Conservation (phyloP, 2,113 vertebrate species). For the Tachysurus vachellii region DNA sequence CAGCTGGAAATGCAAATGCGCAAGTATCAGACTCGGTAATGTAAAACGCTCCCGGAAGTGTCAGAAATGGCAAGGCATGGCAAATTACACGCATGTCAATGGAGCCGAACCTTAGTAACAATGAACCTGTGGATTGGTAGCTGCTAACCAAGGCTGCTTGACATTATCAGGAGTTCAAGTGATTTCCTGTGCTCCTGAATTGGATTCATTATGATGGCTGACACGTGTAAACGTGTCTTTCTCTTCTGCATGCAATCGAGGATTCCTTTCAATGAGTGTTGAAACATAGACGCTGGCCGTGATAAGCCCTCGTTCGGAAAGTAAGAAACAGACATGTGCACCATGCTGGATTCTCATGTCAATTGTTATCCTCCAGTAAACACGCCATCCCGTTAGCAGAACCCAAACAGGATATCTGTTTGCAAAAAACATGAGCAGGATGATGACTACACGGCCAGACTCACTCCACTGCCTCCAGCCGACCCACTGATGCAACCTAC, state of each 20-base stretch:
- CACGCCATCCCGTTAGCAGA: slow-evolving; percentile 11
- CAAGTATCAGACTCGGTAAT: slow-evolving; percentile 36
- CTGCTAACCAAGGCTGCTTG: slow-evolving; percentile 31
- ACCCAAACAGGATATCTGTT: slow-evolving; percentile 7
- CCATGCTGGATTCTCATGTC: slow-evolving; percentile 31
- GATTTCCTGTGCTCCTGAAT: slow-evolving; percentile 35
- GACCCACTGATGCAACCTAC: slow-evolving; percentile 46
- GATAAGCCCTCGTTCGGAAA: slow-evolving; percentile 6
- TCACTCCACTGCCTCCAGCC: slow-evolving; percentile 13
- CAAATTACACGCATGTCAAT: slow-evolving; percentile 34
- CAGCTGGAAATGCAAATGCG: slow-evolving; percentile 55
- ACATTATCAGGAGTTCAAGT: slow-evolving; percentile 40
- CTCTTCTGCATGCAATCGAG: background rate
- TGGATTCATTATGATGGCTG: slow-evolving; percentile 28
- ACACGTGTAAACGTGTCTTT: background rate
- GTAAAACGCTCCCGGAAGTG: slow-evolving; percentile 44
- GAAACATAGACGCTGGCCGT: background rate
- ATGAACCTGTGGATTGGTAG: slow-evolving; percentile 29
- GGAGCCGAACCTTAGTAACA: slow-evolving; percentile 19
- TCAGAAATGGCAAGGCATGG: slow-evolving; percentile 44
- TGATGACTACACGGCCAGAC: slow-evolving; percentile 12
- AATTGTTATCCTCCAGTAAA: slow-evolving; percentile 30
- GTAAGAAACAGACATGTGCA: slow-evolving; percentile 4
- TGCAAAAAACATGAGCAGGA: slow-evolving; percentile 19
- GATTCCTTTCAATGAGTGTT: background rate